phyloP scores from a whole-genome alignment of 2,113 vertebrate genomes.

The Cranoglanis bouderius region DNA sequence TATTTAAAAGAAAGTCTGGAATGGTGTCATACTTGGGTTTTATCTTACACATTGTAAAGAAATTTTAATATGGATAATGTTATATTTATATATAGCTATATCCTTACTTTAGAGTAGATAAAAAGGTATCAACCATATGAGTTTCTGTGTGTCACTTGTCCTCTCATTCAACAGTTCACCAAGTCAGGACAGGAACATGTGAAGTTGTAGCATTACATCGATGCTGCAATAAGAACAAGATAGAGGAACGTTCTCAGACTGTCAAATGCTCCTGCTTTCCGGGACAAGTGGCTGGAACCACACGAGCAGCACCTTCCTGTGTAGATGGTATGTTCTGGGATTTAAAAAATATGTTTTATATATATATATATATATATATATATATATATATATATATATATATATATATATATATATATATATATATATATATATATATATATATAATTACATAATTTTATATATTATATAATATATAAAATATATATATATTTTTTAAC shows the following conservation, averaged over 20 bases:
- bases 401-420: too few relatives aligned
- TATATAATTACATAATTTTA: too few relatives aligned
- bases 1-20: background rate
- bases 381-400: too few relatives aligned
- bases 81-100: background rate
- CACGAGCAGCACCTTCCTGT: slow-evolving; percentile 91
- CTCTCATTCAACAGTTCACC: slow-evolving; percentile 76
- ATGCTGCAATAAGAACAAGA: slow-evolving; percentile 99
- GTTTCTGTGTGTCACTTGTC: slow-evolving; percentile 21
- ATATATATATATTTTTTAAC: too few relatives aligned
- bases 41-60: background rate
- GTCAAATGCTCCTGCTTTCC: slow-evolving; percentile 99
- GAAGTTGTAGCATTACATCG: slow-evolving; percentile 96
- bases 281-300: slow-evolving; percentile 97
- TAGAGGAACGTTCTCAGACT: slow-evolving; percentile 96
- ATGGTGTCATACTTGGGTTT: background rate
- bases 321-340: slow-evolving; percentile 85
- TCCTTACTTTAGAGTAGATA: background rate
- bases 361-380: too few relatives aligned
- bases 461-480: too few relatives aligned
- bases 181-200: slow-evolving; percentile 93
- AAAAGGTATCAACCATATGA: background rate
- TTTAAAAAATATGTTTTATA: background rate
- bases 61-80: background rate
- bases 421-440: too few relatives aligned